These are phyloP conservation scores for Mobula hypostoma DNA, from an alignment of 2,113 vertebrate genomes.

Conservation along the genomic window DNA sequence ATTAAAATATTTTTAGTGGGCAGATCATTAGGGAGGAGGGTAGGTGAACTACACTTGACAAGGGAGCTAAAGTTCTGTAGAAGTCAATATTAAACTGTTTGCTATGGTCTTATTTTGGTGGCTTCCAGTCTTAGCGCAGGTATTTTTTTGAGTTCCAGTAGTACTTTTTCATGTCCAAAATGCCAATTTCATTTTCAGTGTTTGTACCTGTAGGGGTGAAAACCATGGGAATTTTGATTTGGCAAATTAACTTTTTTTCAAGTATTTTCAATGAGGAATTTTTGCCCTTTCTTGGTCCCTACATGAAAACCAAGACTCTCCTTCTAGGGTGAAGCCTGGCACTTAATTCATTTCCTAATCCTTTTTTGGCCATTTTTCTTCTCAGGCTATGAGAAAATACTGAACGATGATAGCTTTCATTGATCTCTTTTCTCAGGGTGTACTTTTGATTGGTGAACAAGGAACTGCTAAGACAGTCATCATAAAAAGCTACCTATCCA, in stretches of 20 bases:
- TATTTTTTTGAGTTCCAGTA: background rate
- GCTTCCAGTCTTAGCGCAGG: background rate
- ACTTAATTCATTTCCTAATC: background rate
- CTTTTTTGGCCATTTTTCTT: background rate
- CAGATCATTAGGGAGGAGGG: background rate
- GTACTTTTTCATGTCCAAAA: background rate
- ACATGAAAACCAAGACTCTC: background rate
- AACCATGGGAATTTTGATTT: background rate
- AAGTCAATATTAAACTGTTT: background rate
- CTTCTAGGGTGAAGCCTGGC: background rate
- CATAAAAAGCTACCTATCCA: slow-evolving; percentile 16
- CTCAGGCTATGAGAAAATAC: background rate
- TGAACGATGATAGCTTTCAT: background rate
- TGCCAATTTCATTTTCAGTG: background rate
- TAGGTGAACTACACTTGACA: background rate
- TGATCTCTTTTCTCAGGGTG: slow-evolving; percentile 11
- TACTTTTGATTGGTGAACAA: slow-evolving; percentile 32
- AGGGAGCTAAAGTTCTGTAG: background rate
- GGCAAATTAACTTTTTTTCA: background rate
- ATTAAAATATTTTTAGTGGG: background rate
- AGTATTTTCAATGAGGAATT: background rate
- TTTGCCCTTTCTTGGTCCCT: background rate
- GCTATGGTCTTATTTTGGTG: background rate
- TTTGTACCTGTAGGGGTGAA: background rate
- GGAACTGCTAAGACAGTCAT: slow-evolving; percentile 30